phyloP scores from a whole-genome alignment of 1,140 invertebrate species.

The Lamellibrachia luymesi region DNA sequence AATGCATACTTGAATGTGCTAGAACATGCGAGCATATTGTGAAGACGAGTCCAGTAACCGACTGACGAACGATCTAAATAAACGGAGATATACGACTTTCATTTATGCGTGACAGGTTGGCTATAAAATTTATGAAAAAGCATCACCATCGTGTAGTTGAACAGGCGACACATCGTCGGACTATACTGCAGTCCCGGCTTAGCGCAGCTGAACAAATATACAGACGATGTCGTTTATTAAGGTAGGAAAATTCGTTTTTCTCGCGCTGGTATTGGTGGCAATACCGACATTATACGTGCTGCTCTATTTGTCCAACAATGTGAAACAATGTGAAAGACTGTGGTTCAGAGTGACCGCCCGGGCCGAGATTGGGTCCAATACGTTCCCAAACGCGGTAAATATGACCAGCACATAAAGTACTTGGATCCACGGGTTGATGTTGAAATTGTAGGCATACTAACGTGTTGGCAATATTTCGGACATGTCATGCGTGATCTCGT shows the following conservation, averaged over 20 bases:
- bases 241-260: not conserved
- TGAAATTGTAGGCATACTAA: not conserved
- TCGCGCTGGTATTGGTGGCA: not conserved
- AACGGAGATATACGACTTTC: no score
- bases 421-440: not conserved
- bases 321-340: not conserved
- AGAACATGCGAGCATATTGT: no score
- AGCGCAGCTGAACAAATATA: not conserved
- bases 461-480: constrained; percentile 6
- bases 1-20: no score
- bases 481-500: not conserved
- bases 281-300: not conserved
- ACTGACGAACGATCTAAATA: no score
- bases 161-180: no score
- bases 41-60: no score
- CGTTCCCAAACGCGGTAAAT: not conserved
- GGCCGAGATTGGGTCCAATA: not conserved
- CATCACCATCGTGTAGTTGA: no score
- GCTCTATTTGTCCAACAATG: not conserved
- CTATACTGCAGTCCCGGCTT: no score
- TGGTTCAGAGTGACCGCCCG: not conserved
- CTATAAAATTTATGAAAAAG: no score
- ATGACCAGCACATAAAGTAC: not conserved
- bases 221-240: not conserved
- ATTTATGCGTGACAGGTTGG: no score